Percentiles rank a stretch among this genome's conserved stretches.
Evolutionary conservation across 2,888 invertebrate genomes (phyloP).

Genomic region (Timema cristinae): DNA sequence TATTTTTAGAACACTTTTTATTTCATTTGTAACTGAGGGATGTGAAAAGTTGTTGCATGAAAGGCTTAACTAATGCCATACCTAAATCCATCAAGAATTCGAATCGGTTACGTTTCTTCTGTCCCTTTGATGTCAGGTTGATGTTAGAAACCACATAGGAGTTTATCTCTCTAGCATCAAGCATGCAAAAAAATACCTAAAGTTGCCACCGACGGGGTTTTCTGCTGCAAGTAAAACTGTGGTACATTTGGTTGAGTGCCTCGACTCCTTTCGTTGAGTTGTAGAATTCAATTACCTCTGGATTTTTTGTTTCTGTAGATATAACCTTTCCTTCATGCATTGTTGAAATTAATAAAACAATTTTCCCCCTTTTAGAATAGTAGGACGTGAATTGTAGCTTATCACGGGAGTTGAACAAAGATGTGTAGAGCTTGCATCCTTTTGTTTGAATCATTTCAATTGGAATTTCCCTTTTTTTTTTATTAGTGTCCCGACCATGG

Average conservation of each 20-base stretch:
- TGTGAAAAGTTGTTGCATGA: too few species aligned
- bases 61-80: too few species aligned
- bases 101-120: too few species aligned
- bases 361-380: slow-evolving; percentile 30
- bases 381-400: not conserved
- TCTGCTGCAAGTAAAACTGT: slow-evolving; percentile 29
- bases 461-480: not conserved
- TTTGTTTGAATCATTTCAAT: not conserved
- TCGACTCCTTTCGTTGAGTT: slow-evolving; percentile 36
- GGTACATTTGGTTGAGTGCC: slow-evolving; percentile 35
- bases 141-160: too few species aligned
- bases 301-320: slow-evolving; percentile 14
- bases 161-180: slow-evolving; percentile 35
- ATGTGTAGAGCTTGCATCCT: too few species aligned
- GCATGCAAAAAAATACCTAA: slow-evolving; percentile 33
- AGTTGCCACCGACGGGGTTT: slow-evolving; percentile 36
- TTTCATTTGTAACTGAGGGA: too few species aligned
- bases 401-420: too few species aligned
- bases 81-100: too few species aligned
- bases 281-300: slow-evolving; percentile 33
- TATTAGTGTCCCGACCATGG: slow-evolving; percentile 1
- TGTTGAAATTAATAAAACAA: slow-evolving; percentile 30
- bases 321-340: slow-evolving; percentile 17
- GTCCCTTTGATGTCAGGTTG: too few species aligned
- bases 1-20: too few species aligned